Evolutionary conservation across 1,140 invertebrate species (phyloP).

Genomic region (Amphibalanus amphitrite): DNA sequence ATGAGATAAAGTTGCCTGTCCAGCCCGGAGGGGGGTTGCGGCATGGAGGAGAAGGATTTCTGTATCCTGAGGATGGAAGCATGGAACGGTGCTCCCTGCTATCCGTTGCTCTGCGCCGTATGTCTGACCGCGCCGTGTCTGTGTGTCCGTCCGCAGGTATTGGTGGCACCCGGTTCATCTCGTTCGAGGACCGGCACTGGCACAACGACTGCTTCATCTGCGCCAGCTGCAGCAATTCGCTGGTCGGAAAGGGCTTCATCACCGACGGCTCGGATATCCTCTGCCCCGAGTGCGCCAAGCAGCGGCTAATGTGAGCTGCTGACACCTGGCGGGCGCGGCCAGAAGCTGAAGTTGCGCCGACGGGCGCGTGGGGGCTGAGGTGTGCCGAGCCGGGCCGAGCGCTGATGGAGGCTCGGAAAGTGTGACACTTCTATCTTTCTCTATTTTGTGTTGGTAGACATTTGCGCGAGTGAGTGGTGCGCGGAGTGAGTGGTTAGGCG

Average conservation of each 20-base stretch:
- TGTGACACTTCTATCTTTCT: not conserved
- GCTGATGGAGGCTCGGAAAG: too few species aligned
- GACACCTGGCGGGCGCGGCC: not conserved
- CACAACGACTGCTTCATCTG: slow-evolving; percentile 99
- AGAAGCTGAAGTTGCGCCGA: not conserved
- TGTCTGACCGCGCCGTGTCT: too few species aligned
- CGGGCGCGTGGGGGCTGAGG: not conserved
- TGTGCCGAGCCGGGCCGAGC: not conserved
- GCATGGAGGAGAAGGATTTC: too few species aligned
- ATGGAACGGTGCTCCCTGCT: too few species aligned
- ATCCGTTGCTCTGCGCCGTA: too few species aligned
- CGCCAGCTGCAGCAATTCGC: slow-evolving; percentile 78
- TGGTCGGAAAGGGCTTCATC: slow-evolving; percentile 97
- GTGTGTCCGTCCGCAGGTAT: slow-evolving; percentile 71
- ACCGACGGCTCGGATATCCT: slow-evolving; percentile 92
- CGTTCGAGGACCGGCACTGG: slow-evolving; percentile 98
- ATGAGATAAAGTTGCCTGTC: too few species aligned
- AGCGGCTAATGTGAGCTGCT: slow-evolving; percentile 50
- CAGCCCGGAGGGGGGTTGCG: too few species aligned
- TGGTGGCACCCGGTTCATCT: slow-evolving; percentile 97
- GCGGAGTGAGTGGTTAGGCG: not conserved
- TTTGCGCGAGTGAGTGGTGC: not conserved
- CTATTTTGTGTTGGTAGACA: slow-evolving; percentile 1
- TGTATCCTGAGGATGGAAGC: too few species aligned
- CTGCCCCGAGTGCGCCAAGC: slow-evolving; percentile 96